Base-by-base conservation (phyloP, 2,888 invertebrate species). In the Diaprepes abbreviatus region DNA sequence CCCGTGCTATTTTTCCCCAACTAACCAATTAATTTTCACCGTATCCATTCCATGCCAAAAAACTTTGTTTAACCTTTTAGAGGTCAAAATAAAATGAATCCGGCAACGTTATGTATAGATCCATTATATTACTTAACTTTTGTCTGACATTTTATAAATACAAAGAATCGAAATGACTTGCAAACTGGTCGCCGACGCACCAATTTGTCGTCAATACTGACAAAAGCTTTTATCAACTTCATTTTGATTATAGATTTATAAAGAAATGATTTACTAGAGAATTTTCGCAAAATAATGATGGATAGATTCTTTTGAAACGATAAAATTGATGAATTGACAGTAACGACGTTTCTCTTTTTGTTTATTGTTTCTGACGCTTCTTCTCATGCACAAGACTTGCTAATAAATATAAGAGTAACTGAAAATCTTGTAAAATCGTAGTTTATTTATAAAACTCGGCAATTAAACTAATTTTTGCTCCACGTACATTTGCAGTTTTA, bases 91-190 rank as follows among this genome's bases (percentile, higher is more conserved):
- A 40, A 43, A 43, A 10, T 4, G n/a, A 19, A 43, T 43, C 33
- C 57, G 35, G 60, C 31, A 48, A 16, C 33, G 50, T 60, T 5
- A 60, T 60, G 33, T 31, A 14, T 19, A 45, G 60, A 48, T 48
- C 31, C 36, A 48, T 50, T 60, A 48, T 19, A 31, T 48, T 60
- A 35, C 60, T 36, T 48, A 36, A 60, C 19, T 48, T 60, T 60
- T 19, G 48, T 19, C 50, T 60, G 60, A 60, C n/a, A 21, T 43
- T 43, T 43, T 43, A 10, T 21, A 19, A n/a, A 43, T n/a, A 43
- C 43, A 43, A 43, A 43, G 43, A 19, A 19, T 43, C 19, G n/a
- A 21, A 5, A 43, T 43, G 43, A 43, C 43, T 43, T 43, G 43
- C 43, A 43, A 40, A 40, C 19, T n/a, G 10, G 3, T 21, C 43